Evolutionary conservation across 1,140 invertebrate species (phyloP).

Genomic region (Mycetomoellerius zeteki): DNA sequence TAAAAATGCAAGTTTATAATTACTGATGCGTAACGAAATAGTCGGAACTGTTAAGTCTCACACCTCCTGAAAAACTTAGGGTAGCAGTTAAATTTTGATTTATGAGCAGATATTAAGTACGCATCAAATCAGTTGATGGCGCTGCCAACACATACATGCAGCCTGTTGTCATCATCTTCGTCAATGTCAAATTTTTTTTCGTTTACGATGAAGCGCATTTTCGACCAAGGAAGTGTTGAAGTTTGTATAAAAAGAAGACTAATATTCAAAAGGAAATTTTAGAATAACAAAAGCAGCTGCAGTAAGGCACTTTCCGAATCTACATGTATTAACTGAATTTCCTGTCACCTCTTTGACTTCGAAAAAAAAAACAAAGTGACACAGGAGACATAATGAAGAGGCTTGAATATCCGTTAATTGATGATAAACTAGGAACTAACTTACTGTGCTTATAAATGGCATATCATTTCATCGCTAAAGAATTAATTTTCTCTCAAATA

Average conservation of each 20-base stretch:
- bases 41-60: slow-evolving; percentile 20
- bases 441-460: slow-evolving; percentile 76
- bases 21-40: neutral
- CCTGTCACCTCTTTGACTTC: neutral
- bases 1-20: slow-evolving; percentile 22
- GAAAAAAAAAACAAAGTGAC: slow-evolving; percentile 22
- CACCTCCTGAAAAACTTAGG: slow-evolving; percentile 11
- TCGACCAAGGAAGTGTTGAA: slow-evolving; percentile 24
- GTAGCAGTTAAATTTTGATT: slow-evolving; percentile 65
- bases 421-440: slow-evolving; percentile 75
- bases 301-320: neutral
- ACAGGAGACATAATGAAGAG: slow-evolving; percentile 16
- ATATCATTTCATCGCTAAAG: slow-evolving; percentile 69
- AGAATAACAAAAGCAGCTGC: neutral
- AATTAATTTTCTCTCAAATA: slow-evolving; percentile 54
- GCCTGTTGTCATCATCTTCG: slow-evolving; percentile 68
- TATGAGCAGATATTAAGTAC: slow-evolving; percentile 69
- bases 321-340: neutral
- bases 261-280: slow-evolving; percentile 30
- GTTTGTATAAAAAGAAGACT: neutral
- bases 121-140: slow-evolving; percentile 59
- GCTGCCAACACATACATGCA: slow-evolving; percentile 57
- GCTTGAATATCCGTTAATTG: slow-evolving; percentile 74
- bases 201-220: slow-evolving; percentile 25
- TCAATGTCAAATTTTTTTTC: slow-evolving; percentile 65